Evolutionary conservation across 2,888 invertebrate genomes (phyloP), one percentile per base, ranked within the genome.

Genomic region (Heteromurus nitidus): DNA sequence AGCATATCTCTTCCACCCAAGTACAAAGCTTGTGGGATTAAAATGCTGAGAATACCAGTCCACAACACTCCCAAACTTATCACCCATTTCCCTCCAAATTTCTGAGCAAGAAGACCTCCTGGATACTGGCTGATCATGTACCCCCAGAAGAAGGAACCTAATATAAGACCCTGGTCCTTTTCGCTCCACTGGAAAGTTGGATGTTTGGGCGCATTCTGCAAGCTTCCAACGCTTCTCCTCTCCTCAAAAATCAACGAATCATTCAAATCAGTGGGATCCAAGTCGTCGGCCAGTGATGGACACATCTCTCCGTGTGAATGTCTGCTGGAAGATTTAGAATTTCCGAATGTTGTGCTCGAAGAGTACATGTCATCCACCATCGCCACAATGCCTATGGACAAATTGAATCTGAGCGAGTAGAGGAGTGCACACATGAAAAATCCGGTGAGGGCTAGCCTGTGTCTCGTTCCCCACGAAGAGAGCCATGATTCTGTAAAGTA

Each of bases 61-160:
- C 93, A 93, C 1, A 96, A 90, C 26, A 96, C 93, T 53, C 96
- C 96, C 73, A 95, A 90, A 18, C 95, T 95, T 31, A 96, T 91
- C 0, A 95, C 92, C 90, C 95, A 94, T 89, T 96, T 96, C 18
- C 95, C 96, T 20, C 96, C 96, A 85, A 94, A 95, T 85, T 92
- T 92, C 87, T 95, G 95, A 0, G 96, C 94, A 36, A 96, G 88
- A 68, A 94, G 90, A 76, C 95, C 96, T 55, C 95, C 96, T 0
- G 96, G 96, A 31, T 96, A 89, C 36, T 96, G 95, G 0, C 95
- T 95, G 0, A 95, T 79, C 0, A 95, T 93, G 89, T 96, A 96
- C 1, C 96, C 95, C 91, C 95, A 95, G 90, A 95, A 96, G 89
- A 96, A 96, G 0, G 95, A 88, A 0, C 84, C 82, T n/a, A 85